phyloP scores from a whole-genome alignment of 2,113 vertebrate species.

The Morone chrysops region DNA sequence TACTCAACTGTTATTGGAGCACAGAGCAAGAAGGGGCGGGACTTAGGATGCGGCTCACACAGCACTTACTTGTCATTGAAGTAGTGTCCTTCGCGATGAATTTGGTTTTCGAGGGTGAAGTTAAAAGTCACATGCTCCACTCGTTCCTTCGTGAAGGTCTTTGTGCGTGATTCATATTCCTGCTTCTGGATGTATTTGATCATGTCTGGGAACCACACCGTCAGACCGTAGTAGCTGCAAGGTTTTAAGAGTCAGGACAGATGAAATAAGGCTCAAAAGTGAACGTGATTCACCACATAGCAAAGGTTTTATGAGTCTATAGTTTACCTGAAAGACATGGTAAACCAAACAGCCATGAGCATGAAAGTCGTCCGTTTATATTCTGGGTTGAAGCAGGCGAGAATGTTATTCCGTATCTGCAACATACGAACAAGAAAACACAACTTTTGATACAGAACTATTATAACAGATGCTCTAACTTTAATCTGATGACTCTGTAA shows the following conservation, averaged over 20 bases:
- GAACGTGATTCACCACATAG: background rate
- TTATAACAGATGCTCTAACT: background rate
- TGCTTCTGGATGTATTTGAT: constrained; percentile 96
- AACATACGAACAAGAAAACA: constrained; percentile 28
- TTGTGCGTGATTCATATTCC: constrained; percentile 92
- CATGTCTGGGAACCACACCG: constrained; percentile 98
- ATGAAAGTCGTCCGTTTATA: constrained; percentile 93
- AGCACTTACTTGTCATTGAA: constrained; percentile 94
- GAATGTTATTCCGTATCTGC: constrained; percentile 92
- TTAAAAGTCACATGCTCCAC: constrained; percentile 96
- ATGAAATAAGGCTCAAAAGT: background rate
- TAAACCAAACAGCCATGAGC: constrained; percentile 99
- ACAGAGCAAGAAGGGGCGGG: too few relatives aligned
- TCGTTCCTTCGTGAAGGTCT: constrained; percentile 89
- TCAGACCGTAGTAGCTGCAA: constrained; percentile 95
- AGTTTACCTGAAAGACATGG: constrained; percentile 97
- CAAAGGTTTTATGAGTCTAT: background rate
- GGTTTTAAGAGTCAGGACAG: background rate
- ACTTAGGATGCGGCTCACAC: background rate
- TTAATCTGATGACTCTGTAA: background rate
- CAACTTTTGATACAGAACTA: background rate
- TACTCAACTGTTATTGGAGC: too few relatives aligned
- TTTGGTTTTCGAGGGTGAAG: constrained; percentile 98
- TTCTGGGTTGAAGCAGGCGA: constrained; percentile 91
- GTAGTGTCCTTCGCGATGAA: constrained; percentile 92